These are phyloP conservation scores for Rhagophthalmus giganteus DNA, from an alignment of 2,888 invertebrate species.

Conservation along the genomic window DNA sequence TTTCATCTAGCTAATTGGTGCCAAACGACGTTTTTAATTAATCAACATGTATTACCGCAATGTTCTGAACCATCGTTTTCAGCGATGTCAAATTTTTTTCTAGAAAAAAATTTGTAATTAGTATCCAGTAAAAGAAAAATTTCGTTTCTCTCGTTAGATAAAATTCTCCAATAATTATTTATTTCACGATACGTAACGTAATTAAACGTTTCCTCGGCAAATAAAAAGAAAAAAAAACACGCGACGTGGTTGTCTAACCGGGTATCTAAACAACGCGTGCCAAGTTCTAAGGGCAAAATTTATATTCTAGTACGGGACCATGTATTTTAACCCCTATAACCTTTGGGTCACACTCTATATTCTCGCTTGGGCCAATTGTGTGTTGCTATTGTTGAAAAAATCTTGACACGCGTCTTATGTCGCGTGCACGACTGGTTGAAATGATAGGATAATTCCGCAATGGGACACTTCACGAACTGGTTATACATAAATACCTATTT, in stretches of 20 bases:
- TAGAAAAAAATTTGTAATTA: background rate
- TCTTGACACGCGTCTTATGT: slow-evolving; percentile 3
- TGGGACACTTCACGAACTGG: slow-evolving; percentile 4
- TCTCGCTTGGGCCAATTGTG: slow-evolving; percentile 1
- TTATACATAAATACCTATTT: slow-evolving; percentile 1
- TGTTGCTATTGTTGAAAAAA: slow-evolving; percentile 1
- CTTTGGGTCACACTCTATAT: background rate
- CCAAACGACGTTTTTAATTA: slow-evolving; percentile 56
- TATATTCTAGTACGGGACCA: slow-evolving; percentile 7
- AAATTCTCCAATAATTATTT: too few relatives aligned
- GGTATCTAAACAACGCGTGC: too few relatives aligned
- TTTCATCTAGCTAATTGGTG: slow-evolving; percentile 56
- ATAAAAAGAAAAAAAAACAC: too few relatives aligned
- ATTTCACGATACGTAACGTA: too few relatives aligned
- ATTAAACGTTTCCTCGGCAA: too few relatives aligned
- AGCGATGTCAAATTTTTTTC: slow-evolving; percentile 15
- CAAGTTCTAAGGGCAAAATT: slow-evolving; percentile 3
- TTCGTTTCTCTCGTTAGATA: too few relatives aligned
- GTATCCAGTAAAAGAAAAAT: background rate
- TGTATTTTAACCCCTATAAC: slow-evolving; percentile 3
- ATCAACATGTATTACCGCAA: slow-evolving; percentile 50
- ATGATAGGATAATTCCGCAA: slow-evolving; percentile 5
- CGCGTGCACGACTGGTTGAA: background rate
- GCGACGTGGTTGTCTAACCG: too few relatives aligned
- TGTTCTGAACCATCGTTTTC: slow-evolving; percentile 44